Percentiles rank a stretch among this genome's conserved stretches.
Conservation (phyloP, 2,797 vertebrate genomes). For the Acipenser transmontanus region DNA sequence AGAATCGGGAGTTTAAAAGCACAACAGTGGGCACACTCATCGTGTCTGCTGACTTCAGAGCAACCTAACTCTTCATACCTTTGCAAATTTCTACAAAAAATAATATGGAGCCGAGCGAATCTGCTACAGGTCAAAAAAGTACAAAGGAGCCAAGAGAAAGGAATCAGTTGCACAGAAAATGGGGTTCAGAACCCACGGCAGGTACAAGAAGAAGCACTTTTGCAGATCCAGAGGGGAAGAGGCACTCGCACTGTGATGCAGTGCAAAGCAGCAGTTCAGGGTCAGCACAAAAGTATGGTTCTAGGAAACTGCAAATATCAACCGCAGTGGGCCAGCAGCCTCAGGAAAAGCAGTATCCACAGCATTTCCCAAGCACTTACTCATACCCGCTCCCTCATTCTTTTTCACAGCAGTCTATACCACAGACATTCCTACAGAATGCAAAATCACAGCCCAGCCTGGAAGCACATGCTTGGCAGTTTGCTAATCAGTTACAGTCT, state of each 20-base stretch:
- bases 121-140: slow-evolving; percentile 77
- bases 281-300: slow-evolving; percentile 74
- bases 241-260: slow-evolving; percentile 68
- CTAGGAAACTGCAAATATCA: slow-evolving; percentile 74
- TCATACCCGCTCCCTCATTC: slow-evolving; percentile 82
- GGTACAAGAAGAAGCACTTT: slow-evolving; percentile 80
- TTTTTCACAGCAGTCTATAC: slow-evolving; percentile 84
- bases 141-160: slow-evolving; percentile 82
- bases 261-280: slow-evolving; percentile 61
- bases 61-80: slow-evolving; percentile 61
- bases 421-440: slow-evolving; percentile 78
- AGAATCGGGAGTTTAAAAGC: slow-evolving; percentile 56
- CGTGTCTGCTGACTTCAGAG: slow-evolving; percentile 66
- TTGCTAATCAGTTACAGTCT: slow-evolving; percentile 75
- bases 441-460: slow-evolving; percentile 84
- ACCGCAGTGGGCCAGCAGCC: slow-evolving; percentile 63
- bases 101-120: slow-evolving; percentile 86
- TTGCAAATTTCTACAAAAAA: slow-evolving; percentile 29
- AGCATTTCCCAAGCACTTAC: slow-evolving; percentile 73
- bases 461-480: slow-evolving; percentile 86
- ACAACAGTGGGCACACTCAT: slow-evolving; percentile 61
- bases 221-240: slow-evolving; percentile 71
- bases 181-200: slow-evolving; percentile 82
- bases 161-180: slow-evolving; percentile 75
- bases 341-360: slow-evolving; percentile 69